These are phyloP conservation scores for Ranitomeya imitator DNA, from an alignment of 2,113 vertebrate genomes.

Conservation along the genomic window DNA sequence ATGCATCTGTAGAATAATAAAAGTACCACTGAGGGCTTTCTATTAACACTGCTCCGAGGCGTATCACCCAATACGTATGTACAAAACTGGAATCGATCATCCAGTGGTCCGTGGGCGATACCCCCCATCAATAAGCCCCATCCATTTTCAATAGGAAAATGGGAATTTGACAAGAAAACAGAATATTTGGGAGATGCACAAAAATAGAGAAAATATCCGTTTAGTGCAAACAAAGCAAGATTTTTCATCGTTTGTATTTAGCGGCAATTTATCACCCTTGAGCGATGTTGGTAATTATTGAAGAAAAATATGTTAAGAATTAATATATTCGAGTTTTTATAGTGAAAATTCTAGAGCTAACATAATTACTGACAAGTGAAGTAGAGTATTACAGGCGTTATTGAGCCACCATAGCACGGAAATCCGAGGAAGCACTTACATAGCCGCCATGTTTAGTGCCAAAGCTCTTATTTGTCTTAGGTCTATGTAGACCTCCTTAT, in stretches of 20 bases:
- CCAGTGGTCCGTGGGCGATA: background rate
- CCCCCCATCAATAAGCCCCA: background rate
- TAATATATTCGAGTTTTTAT: background rate
- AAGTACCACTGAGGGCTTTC: background rate
- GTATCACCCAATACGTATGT: background rate
- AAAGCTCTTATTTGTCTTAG: background rate
- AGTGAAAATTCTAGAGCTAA: background rate
- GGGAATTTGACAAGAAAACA: background rate
- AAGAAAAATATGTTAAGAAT: background rate
- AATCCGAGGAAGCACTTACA: background rate
- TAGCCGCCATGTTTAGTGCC: background rate
- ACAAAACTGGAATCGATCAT: background rate
- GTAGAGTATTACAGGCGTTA: background rate
- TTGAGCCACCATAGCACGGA: background rate
- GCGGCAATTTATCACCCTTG: background rate
- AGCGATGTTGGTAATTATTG: background rate
- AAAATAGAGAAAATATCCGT: background rate
- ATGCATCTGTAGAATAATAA: conserved; percentile 4
- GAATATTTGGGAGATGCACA: background rate
- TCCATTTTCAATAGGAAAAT: background rate
- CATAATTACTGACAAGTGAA: background rate
- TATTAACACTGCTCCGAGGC: conserved; percentile 17
- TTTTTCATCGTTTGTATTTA: background rate
- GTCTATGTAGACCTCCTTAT: background rate
- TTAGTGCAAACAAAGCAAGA: background rate